phyloP scores from a whole-genome alignment of 2,797 vertebrate genomes.

The Myotis pilosus region DNA sequence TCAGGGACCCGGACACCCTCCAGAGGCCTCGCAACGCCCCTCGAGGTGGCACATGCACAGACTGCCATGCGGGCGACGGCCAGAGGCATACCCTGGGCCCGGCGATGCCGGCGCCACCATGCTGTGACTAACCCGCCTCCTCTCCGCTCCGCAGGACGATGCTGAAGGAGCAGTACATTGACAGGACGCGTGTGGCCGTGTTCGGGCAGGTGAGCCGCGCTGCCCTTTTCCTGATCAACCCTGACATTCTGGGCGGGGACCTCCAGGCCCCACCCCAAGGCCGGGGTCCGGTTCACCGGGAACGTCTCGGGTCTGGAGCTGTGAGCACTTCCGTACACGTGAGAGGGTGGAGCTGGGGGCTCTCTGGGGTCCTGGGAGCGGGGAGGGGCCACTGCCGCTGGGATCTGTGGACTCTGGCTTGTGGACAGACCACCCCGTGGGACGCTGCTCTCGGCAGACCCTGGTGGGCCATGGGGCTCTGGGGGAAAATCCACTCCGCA shows the following conservation, averaged over 20 bases:
- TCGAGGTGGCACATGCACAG: accelerated
- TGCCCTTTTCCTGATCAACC: accelerated
- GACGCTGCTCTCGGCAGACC: background rate
- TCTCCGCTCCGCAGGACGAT: constrained; percentile 80
- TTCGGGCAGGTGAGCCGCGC: constrained; percentile 91
- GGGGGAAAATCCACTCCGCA: accelerated
- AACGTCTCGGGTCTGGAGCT: background rate
- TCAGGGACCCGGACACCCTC: accelerated
- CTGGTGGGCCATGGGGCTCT: background rate
- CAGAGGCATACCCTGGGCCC: no score
- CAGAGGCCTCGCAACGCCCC: accelerated
- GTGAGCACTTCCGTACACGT: background rate
- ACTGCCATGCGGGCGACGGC: background rate
- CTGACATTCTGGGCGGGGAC: background rate
- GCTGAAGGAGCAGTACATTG: constrained; percentile 90
- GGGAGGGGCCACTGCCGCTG: background rate
- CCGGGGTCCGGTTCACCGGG: background rate
- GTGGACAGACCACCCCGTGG: no score
- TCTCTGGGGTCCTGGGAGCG: background rate
- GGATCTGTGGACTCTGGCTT: background rate
- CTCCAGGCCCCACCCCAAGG: background rate
- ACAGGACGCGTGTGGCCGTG: constrained; percentile 92
- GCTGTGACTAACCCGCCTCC: background rate
- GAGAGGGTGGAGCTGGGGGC: background rate
- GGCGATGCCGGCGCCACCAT: accelerated